These are phyloP conservation scores for Elymnias hypermnestra DNA, from an alignment of 1,140 invertebrate genomes.

Conservation along the genomic window DNA sequence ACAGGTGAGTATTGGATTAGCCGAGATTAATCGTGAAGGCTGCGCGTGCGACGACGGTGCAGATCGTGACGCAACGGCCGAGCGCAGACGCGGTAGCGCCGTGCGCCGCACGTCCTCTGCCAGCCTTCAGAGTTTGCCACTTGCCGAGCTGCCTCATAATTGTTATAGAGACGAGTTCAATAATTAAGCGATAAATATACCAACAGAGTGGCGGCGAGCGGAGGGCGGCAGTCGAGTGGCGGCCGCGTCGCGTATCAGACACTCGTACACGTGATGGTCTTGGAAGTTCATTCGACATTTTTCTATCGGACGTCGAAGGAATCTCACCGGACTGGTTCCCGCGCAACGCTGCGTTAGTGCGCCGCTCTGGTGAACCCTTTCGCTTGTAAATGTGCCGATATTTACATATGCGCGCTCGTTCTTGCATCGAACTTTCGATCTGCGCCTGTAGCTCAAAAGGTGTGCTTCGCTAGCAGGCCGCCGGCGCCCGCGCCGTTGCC, in stretches of 20 bases:
- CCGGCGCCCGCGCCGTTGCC: constrained; percentile 38
- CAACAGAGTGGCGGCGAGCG: constrained; percentile 57
- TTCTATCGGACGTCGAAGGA: constrained; percentile 71
- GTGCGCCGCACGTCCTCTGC: constrained; percentile 33
- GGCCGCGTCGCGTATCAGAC: constrained; percentile 61
- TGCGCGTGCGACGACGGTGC: constrained; percentile 25
- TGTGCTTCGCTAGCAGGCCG: constrained; percentile 42
- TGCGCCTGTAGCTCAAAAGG: constrained; percentile 48
- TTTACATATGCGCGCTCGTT: constrained; percentile 73
- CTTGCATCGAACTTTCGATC: constrained; percentile 72
- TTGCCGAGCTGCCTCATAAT: constrained; percentile 60
- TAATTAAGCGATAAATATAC: constrained; percentile 75
- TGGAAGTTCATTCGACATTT: constrained; percentile 64
- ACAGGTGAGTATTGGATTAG: constrained; percentile 45
- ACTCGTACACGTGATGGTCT: constrained; percentile 63
- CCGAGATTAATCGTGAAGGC: constrained; percentile 60
- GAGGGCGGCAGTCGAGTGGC: constrained; percentile 67
- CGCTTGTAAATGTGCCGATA: constrained; percentile 75
- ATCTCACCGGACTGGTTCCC: constrained; percentile 73
- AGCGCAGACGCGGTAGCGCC: constrained; percentile 63
- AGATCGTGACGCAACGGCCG: constrained; percentile 45
- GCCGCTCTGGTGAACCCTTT: constrained; percentile 75
- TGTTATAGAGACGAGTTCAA: constrained; percentile 70
- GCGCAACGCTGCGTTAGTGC: constrained; percentile 71
- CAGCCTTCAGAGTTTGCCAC: constrained; percentile 38